Conservation (phyloP, 2,113 vertebrate species). For the Oncorhynchus keta region DNA sequence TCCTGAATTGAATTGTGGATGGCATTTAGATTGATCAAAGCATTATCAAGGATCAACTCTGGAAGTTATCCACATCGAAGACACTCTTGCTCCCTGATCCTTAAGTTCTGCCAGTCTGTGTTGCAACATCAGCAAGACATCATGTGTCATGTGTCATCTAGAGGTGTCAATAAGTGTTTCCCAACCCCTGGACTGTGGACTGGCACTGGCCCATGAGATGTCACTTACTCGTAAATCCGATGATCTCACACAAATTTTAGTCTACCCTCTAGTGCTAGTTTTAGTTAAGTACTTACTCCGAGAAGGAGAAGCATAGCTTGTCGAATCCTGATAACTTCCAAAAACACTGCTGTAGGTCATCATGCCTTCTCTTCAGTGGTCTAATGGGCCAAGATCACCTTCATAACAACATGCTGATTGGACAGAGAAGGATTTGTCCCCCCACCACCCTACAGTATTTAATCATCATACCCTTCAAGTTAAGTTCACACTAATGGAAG, state of each 20-base stretch:
- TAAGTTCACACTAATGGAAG: too few relatives aligned
- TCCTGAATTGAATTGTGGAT: neutral
- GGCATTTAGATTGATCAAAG: neutral
- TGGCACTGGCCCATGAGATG: neutral
- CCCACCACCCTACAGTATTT: too few relatives aligned
- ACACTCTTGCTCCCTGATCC: neutral
- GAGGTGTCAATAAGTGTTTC: neutral
- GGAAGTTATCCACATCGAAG: neutral
- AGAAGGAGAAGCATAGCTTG: too few relatives aligned
- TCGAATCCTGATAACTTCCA: too few relatives aligned
- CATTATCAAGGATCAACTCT: neutral
- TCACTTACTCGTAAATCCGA: neutral
- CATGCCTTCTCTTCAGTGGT: too few relatives aligned
- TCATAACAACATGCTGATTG: too few relatives aligned
- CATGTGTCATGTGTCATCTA: neutral
- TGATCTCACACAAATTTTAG: neutral
- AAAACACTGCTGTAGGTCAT: too few relatives aligned
- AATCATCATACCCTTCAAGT: too few relatives aligned
- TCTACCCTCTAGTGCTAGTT: too few relatives aligned
- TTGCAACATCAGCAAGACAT: conserved; percentile 9
- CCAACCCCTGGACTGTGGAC: neutral
- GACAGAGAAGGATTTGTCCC: too few relatives aligned
- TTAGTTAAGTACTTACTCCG: too few relatives aligned
- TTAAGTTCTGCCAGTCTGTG: neutral
- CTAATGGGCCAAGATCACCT: too few relatives aligned